Base-by-base conservation (phyloP, 2,113 vertebrate species). In the Oncorhynchus gorbuscha region DNA sequence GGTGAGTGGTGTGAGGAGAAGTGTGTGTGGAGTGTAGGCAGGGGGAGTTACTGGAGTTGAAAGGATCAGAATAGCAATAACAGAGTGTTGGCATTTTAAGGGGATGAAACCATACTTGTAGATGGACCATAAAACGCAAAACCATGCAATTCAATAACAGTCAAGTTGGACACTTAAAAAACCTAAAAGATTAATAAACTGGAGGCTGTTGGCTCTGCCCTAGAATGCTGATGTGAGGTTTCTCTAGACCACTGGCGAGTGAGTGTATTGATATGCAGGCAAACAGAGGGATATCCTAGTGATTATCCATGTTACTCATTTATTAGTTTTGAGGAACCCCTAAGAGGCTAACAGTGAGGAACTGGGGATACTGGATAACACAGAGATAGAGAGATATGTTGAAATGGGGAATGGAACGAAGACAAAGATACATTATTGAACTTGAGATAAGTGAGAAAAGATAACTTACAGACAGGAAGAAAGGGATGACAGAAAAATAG, bases 21-120 rank as follows among this genome's bases (percentile, higher is more conserved):
- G 74, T 69, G 74, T 35, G 24, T 68, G 45, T 32, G 64, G 7
- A 9, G 35, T 6, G 35, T 39, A 45, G 48, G 74, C 12, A 26
- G 65, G 68, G 69, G 74, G 74, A 84, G 83, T 85, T 89, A 85
- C 83, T 66, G 76, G 72, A 76, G 77, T 61, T 6, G 62, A 78
- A 84, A 88, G 81, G 78, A 45, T 45, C 39, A 45, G 39, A 45
- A 45, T 45, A 45, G 9, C 14, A 26, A 83, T 89, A 86, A 85
- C 76, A 83, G 76, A 78, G 78, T 8, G 13, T 76, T 71, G 72
- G 79, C 67, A 75, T 84, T 45, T 45, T 45, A 45, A 45, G 78
- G 76, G 67, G 78, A 81, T 71, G 70, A 83, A 55, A 81, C 79
- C 76, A 68, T 61, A 45, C 9, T 76, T 90, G 72, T 81, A 85